Evolutionary conservation across 2,113 vertebrate species (phyloP), one percentile per base, ranked within the genome.

Genomic region (Chinchilla lanigera): DNA sequence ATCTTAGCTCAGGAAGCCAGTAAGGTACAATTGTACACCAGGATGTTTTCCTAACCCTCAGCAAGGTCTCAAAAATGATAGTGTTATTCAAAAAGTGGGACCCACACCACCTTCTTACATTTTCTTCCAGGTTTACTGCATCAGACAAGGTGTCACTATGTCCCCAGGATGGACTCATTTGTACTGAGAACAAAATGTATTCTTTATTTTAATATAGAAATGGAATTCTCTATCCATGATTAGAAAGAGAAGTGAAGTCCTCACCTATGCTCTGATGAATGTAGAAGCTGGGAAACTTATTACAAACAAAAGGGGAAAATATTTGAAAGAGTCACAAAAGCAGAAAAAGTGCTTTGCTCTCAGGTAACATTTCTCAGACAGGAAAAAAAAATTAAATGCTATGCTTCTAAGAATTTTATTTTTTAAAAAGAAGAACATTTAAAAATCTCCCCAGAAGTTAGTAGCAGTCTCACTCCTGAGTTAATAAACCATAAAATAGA

Each of bases 1-100:
- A 97, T 93, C 88, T 97, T 97, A 96, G 96, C 90, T 97, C 97
- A 98, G 97, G 98, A 98, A 98, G 86, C 77, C 85, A 96, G 84
- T 92, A 91, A 93, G 50, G 90, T 67, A 77, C 92, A 96, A 92
- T 92, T 17, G 41, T 73, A 89, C 93, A 1, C 71, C 96, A 89
- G 95, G 97, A 97, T 97, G 96, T 97, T 96, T 98, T 97, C 54
- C 86, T 96, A 96, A 97, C 92, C 90, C 85, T 95, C 50, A 63
- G 91, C 22, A 33, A 69, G 26, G 81, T 65, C 56, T 77, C 58
- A n/a, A 24, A 47, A 33, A 33, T 19, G 19, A 61, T 12, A 33
- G 10, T 86, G 75, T 52, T 88, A 26, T 61, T 73, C 8, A 30
- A 9, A 90, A 65, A 9, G 17, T 35, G 20, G 20, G 26, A 14